Evolutionary conservation across 2,113 vertebrate genomes (phyloP), one percentile per base, ranked within the genome.

Genomic region (Nycticorax nycticorax): DNA sequence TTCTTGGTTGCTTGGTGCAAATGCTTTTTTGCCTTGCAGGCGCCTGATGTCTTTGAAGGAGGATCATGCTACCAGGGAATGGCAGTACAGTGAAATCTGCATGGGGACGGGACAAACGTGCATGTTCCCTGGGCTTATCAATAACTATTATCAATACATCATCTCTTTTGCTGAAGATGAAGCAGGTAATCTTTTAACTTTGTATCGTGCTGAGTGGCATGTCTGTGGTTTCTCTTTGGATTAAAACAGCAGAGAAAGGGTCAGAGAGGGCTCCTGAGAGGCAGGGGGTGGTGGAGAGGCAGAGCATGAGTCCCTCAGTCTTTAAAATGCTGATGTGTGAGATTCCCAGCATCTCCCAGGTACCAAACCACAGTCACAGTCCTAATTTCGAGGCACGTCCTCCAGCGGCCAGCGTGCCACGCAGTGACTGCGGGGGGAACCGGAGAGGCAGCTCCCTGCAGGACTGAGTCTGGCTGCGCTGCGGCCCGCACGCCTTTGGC

Each of bases 121-220:
- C 18, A 94, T 98, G 35, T 99, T 99, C 89, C 99, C 99, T 7
- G 99, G 99, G 18, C 98, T 99, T 88, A 99, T 99, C 96, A 99
- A 99, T 97, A 99, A 99, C 97, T 99, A 99, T 92, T 98, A 99
- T 56, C 99, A 98, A 5, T 98, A 99, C 82, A 98, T 99, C 92
- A 99, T 99, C 95, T 99, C 99, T 75, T 99, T 99, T 12, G 99
- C 98, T 15, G 99, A 99, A 96, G 99, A 99, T 30, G 99, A 99
- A 97, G 98, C 99, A 59, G 99, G 99, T 99, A 98, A 94, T 91
- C 27, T 47, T 72, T 71, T 41, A 71, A 30, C 23, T 78, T 56
- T 32, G 8, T 50, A n/a, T 53, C 16, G 8, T 33, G 11, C 28
- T 62, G 19, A 48, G 30, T 55, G 35, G 18, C 4, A 2, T 45